Conservation (phyloP, 2,113 vertebrate species). For the Odobenus rosmarus region DNA sequence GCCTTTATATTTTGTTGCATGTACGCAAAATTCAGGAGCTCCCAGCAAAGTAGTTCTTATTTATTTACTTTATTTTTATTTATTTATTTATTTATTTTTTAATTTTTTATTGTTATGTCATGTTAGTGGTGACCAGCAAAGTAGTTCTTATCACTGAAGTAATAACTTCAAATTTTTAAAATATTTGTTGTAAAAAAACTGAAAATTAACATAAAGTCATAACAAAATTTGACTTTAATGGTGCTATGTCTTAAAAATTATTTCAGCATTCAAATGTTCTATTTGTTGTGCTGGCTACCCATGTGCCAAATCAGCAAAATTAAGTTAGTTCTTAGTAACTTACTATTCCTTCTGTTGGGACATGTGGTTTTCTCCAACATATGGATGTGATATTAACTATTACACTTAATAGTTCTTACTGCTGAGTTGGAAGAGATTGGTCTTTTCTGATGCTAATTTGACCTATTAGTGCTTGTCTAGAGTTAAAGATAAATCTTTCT, state of each 20-base stretch:
- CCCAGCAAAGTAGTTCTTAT: background rate
- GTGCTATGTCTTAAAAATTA: background rate
- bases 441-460: constrained; percentile 29
- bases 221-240: background rate
- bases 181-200: background rate
- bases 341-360: background rate
- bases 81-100: too few relatives aligned
- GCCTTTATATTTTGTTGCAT: background rate
- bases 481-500: constrained; percentile 27
- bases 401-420: background rate
- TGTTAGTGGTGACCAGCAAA: background rate
- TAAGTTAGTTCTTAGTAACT: background rate
- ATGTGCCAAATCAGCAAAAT: background rate
- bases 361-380: background rate
- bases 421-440: background rate
- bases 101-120: too few relatives aligned
- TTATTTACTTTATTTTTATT: too few relatives aligned
- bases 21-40: background rate
- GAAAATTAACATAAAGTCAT: background rate
- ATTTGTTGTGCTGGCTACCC: background rate
- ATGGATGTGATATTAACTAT: background rate
- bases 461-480: background rate
- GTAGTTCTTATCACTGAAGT: background rate
- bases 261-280: background rate
- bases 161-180: constrained; percentile 7